Base-by-base conservation (phyloP, 2,797 vertebrate species). In the Chlorospingus flavigularis region DNA sequence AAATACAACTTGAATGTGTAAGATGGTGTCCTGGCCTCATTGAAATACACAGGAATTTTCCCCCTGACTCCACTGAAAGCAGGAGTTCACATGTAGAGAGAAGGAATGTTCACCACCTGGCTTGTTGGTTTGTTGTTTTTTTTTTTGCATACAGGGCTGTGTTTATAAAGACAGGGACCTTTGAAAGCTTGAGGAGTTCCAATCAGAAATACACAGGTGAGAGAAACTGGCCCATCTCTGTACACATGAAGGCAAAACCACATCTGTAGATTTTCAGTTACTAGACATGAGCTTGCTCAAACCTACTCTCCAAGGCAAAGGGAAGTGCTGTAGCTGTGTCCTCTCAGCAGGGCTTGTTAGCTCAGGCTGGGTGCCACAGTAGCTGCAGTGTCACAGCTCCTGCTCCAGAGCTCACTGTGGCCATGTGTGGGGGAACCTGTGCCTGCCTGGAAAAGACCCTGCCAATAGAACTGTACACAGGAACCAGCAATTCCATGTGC, bases 391-490 rank as follows among this genome's bases (percentile, higher is more conserved):
- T 50, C 68, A 35, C 12, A 61, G 72, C 65, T 83, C 53, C 66
- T 71, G 73, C 30, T 50, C 30, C 82, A 71, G 61, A 54, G 65
- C 79, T 58, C 83, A 17, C 67, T 48, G 21, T 3, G 4, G 50
- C 58, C 9, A 7, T 31, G 61, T 37, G 63, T 35, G 57, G 66
- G 42, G 30, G 18, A 88, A 73, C 51, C 73, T 9, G 15, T 35
- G 86, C 43, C 63, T 88, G 60, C 43, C 87, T 91, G 48, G 40
- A 26, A 68, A 54, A 75, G 21, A 30, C 53, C 18, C 24, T 39
- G n/a, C 15, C 0, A 0, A n/a, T 3, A 13, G 4, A 65, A 43
- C 26, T 35, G n/a, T 19, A n/a, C 47, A 18, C 0, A 78, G 39
- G 66, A 84, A n/a, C 13, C 33, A 88, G 30, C 54, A 65, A n/a